phyloP scores from a whole-genome alignment of 2,797 vertebrate species.

The Sebastes umbrosus region DNA sequence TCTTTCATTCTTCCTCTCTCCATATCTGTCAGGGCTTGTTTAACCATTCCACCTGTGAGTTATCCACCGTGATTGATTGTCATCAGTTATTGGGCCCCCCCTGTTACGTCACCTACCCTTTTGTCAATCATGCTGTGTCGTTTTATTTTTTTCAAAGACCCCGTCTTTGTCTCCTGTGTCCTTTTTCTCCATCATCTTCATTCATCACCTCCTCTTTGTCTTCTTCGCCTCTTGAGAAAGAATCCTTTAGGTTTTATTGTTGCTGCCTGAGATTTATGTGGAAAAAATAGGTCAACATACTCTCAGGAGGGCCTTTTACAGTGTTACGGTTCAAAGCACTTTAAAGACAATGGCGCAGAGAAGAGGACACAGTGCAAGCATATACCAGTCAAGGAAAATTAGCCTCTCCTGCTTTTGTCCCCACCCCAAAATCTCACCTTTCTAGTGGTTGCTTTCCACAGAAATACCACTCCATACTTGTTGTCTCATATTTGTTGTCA shows the following conservation, averaged over 20 bases:
- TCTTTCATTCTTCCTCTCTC: not conserved
- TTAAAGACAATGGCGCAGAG: constrained; percentile 12
- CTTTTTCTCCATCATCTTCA: not conserved
- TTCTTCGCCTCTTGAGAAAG: constrained; percentile 2
- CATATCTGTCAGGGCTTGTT: constrained; percentile 6
- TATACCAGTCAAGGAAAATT: not conserved
- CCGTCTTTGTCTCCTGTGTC: not conserved
- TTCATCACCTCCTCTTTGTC: constrained; percentile 27
- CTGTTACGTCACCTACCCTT: not conserved
- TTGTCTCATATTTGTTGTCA: not conserved
- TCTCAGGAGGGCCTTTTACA: constrained; percentile 26
- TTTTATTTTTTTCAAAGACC: constrained; percentile 5
- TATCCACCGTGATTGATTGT: constrained; percentile 18
- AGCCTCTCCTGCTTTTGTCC: not conserved
- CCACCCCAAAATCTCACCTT: not conserved
- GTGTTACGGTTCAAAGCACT: constrained; percentile 16
- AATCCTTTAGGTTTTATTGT: constrained; percentile 1
- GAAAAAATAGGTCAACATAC: constrained; percentile 7
- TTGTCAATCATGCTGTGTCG: not conserved
- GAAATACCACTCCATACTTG: not conserved
- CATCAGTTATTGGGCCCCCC: not conserved
- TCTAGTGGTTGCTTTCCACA: not conserved
- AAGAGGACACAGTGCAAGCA: not conserved
- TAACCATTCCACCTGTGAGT: constrained; percentile 7
- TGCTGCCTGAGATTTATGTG: constrained; percentile 27